Conservation (phyloP, 2,113 vertebrate species). For the Merops nubicus region DNA sequence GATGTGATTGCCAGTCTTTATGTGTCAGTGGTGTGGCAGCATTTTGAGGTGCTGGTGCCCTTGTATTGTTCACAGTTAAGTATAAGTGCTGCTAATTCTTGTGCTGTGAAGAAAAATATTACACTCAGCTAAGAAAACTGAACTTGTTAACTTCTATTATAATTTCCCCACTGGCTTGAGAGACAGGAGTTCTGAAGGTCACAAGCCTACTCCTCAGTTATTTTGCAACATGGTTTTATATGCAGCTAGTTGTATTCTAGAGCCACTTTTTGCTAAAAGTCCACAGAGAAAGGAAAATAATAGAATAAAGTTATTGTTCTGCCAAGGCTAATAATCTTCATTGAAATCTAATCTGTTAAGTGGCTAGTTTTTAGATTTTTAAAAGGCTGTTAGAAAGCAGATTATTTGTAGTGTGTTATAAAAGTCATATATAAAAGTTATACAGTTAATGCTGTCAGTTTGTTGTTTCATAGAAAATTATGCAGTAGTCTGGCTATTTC, state of each 20-base stretch:
- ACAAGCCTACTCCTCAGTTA: background rate
- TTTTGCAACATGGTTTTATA: background rate
- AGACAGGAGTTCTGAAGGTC: background rate
- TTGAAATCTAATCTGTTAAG: conserved; percentile 13
- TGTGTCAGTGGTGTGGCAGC: background rate
- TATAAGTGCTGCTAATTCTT: background rate
- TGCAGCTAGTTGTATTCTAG: background rate
- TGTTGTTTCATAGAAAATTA: background rate
- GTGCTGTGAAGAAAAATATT: background rate
- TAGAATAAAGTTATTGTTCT: background rate
- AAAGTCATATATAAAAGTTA: background rate
- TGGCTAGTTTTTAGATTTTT: background rate
- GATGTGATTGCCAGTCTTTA: background rate
- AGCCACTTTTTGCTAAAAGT: background rate
- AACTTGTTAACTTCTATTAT: background rate
- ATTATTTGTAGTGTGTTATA: background rate
- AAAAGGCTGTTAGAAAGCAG: background rate
- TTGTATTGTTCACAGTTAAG: background rate
- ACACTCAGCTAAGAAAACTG: background rate
- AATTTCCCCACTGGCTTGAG: background rate
- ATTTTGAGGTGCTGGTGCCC: background rate
- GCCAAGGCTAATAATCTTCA: background rate
- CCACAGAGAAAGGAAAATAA: background rate
- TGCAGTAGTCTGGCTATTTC: background rate
- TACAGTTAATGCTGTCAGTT: background rate